Evolutionary conservation across 2,797 vertebrate species (phyloP), one percentile per base, ranked within the genome.

Genomic region (Uromys caudimaculatus): DNA sequence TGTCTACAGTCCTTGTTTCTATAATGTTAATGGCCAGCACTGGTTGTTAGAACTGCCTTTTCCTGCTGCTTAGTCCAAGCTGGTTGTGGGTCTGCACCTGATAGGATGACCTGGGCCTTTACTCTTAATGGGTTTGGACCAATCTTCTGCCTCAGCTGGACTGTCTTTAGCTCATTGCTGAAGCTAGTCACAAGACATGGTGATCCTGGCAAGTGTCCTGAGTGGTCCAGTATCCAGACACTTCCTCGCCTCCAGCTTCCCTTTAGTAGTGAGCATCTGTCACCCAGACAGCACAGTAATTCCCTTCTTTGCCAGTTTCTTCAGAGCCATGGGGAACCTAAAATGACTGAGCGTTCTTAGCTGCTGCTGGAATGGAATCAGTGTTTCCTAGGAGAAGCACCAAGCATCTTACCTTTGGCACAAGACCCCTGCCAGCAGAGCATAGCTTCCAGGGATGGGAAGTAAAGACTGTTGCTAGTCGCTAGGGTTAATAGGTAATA

Each of bases 21-120:
- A 50, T 16, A 11, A n/a, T 88, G 71, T 14, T 11, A 0, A 0
- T 7, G 29, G 29, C 6, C 38, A 21, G 1, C 1, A 35, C 35
- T 60, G 35, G 54, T n/a, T 12, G 62, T 24, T 32, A 32, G 1
- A 32, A 35, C 13, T 23, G 50, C 71, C 50, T 47, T n/a, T 32
- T 29, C 35, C 79, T n/a, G 5, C 21, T 35, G 17, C 58, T 24
- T 35, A 35, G 35, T 41, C n/a, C 10, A 44, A 9, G 77, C 67
- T 75, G 16, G 67, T 21, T 38, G 11, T 64, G 67, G 13, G 62
- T 89, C 47, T n/a, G 21, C 1, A 13, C 78, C 67, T 29, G 56
- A 11, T 60, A 19, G 32, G 9, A 27, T 9, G 16, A 38, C 89
- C 35, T n/a, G n/a, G 21, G 12, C 24, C 47, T 67, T 38, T 35